A percentile compares a stretch with the other conserved stretches of the same genome.
phyloP scores from a whole-genome alignment of 2,113 vertebrate species.

The Oreochromis spilurus region DNA sequence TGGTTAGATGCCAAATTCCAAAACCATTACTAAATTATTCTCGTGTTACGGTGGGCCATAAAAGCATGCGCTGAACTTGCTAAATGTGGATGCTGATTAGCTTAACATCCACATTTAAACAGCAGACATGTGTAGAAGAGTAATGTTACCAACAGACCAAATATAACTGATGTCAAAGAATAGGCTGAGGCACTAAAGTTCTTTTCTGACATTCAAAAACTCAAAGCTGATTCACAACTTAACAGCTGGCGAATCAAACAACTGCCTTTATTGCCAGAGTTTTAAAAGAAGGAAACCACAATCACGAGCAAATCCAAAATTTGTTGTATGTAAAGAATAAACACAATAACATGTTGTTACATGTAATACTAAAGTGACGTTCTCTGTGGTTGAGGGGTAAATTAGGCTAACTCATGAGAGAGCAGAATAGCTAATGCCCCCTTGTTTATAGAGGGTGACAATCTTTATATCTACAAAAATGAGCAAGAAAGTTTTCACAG shows the following conservation, averaged over 20 bases:
- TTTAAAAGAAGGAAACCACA: neutral
- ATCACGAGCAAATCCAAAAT: neutral
- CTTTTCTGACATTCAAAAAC: neutral
- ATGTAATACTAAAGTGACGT: neutral
- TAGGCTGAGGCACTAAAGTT: neutral
- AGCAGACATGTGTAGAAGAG: neutral
- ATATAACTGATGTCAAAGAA: neutral
- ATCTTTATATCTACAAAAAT: neutral
- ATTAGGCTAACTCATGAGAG: neutral
- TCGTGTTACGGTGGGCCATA: neutral
- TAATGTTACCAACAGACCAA: neutral
- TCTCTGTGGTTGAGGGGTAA: neutral
- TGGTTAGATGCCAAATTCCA: neutral
- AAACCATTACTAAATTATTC: neutral
- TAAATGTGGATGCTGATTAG: neutral
- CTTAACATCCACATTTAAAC: neutral
- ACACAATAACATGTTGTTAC: neutral
- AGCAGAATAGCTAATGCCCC: neutral
- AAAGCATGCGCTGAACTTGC: neutral
- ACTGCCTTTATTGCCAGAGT: neutral
- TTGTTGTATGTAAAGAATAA: neutral
- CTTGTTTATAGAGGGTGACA: neutral
- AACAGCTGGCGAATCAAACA: neutral
- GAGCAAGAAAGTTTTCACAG: neutral
- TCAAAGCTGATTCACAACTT: neutral